A percentile compares a stretch with the other conserved stretches of the same genome.
phyloP scores from a whole-genome alignment of 1,140 invertebrate genomes.

The Zaprionus lachaisei region DNA sequence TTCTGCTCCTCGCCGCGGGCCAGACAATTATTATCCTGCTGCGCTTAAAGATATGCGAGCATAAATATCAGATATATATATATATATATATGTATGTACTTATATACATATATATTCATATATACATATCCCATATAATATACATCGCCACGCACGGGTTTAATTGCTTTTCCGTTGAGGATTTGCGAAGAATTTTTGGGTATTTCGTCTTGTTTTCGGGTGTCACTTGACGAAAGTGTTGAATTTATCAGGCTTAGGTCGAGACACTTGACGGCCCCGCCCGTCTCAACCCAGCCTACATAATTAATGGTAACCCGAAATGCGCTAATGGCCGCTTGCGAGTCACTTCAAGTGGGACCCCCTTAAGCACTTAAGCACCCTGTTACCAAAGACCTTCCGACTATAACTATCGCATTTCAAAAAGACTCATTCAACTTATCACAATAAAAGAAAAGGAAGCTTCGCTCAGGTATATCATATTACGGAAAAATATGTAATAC shows the following conservation, averaged over 20 bases:
- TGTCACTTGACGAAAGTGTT: constrained; percentile 43
- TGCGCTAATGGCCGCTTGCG: constrained; percentile 18
- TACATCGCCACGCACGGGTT: constrained; percentile 26
- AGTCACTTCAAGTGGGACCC: background rate
- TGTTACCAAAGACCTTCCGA: background rate
- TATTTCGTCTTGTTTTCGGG: constrained; percentile 3
- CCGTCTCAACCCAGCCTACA: constrained; percentile 21
- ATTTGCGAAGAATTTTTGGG: constrained; percentile 7
- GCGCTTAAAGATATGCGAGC: constrained; percentile 8
- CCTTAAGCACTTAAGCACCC: background rate
- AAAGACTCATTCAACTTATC: background rate
- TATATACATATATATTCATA: constrained; percentile 16
- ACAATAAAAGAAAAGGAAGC: background rate
- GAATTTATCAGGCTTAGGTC: constrained; percentile 69
- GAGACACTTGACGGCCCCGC: constrained; percentile 14
- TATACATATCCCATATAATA: constrained; percentile 25
- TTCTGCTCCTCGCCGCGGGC: constrained; percentile 13
- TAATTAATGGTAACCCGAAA: constrained; percentile 41
- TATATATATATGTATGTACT: constrained; percentile 8
- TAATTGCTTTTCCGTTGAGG: constrained; percentile 62
- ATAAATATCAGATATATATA: constrained; percentile 19
- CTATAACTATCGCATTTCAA: constrained; percentile 8
- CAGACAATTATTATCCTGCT: constrained; percentile 70
- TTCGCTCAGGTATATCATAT: background rate
- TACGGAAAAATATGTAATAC: background rate